Conservation (phyloP, 1,140 invertebrate genomes). For the Diuraphis noxia region DNA sequence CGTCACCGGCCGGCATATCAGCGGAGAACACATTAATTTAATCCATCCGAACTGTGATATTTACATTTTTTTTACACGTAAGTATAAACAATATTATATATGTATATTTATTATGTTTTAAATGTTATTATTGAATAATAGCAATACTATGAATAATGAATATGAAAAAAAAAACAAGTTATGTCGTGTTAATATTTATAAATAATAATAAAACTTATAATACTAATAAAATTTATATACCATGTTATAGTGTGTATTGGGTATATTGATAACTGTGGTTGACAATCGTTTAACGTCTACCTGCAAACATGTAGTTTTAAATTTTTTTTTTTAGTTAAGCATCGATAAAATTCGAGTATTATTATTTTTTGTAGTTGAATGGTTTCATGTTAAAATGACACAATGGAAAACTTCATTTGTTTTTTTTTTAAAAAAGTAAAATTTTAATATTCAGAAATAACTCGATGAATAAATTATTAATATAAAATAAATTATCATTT, state of each 20-base stretch:
- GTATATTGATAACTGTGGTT: not conserved
- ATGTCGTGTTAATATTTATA: not conserved
- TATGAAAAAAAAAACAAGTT: not conserved
- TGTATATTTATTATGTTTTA: not conserved
- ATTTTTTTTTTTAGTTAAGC: not conserved
- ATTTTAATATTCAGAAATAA: not conserved
- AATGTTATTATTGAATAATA: not conserved
- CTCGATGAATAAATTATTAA: not conserved
- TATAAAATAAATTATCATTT: not conserved
- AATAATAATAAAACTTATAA: not conserved
- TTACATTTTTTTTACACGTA: not conserved
- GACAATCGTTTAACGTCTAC: not conserved
- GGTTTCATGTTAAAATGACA: not conserved
- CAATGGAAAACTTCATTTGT: not conserved
- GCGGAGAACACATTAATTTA: not conserved
- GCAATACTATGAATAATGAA: too few species aligned
- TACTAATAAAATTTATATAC: not conserved
- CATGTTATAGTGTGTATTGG: not conserved
- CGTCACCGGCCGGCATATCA: not conserved
- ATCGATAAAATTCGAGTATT: not conserved
- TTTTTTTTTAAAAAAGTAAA: too few species aligned
- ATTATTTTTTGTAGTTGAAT: not conserved
- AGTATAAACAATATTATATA: not conserved
- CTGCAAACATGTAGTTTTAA: too few species aligned
- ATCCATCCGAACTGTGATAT: not conserved